phyloP scores from a whole-genome alignment of 2,888 invertebrate species.

The Catocala nupta region DNA sequence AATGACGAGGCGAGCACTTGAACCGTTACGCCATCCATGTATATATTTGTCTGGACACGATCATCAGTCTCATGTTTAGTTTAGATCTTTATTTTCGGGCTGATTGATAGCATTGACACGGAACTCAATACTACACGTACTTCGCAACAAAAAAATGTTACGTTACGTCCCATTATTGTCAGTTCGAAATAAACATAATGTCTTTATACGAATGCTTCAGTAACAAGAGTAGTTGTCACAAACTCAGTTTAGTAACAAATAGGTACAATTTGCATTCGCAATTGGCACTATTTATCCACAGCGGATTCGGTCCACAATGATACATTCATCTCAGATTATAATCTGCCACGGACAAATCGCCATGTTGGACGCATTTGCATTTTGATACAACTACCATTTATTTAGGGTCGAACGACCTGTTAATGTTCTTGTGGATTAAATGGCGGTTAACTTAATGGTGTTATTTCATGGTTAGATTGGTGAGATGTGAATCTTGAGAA shows the following conservation, averaged over 20 bases:
- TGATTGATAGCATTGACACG: too few species aligned
- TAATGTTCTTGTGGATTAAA: constrained; percentile 22
- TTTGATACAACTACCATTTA: constrained; percentile 50
- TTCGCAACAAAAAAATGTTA: too few species aligned
- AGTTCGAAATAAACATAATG: too few species aligned
- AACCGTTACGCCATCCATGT: too few species aligned
- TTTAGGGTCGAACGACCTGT: constrained; percentile 41
- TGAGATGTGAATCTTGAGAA: too few species aligned
- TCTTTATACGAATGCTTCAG: background rate
- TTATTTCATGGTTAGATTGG: background rate
- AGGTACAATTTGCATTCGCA: constrained; percentile 55
- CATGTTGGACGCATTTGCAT: constrained; percentile 58
- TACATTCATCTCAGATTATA: constrained; percentile 76
- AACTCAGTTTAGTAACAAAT: constrained; percentile 59
- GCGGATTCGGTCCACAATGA: constrained; percentile 62
- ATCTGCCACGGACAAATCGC: constrained; percentile 76
- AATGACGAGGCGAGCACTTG: too few species aligned
- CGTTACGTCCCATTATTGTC: too few species aligned
- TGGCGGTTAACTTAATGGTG: constrained; percentile 6
- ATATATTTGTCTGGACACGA: too few species aligned
- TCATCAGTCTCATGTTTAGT: too few species aligned
- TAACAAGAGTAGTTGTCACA: constrained; percentile 31
- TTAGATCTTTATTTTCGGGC: too few species aligned
- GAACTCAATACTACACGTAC: too few species aligned
- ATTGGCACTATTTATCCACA: constrained; percentile 62